Evolutionary conservation across 2,888 invertebrate genomes (phyloP).

Genomic region (Hyles lineata): DNA sequence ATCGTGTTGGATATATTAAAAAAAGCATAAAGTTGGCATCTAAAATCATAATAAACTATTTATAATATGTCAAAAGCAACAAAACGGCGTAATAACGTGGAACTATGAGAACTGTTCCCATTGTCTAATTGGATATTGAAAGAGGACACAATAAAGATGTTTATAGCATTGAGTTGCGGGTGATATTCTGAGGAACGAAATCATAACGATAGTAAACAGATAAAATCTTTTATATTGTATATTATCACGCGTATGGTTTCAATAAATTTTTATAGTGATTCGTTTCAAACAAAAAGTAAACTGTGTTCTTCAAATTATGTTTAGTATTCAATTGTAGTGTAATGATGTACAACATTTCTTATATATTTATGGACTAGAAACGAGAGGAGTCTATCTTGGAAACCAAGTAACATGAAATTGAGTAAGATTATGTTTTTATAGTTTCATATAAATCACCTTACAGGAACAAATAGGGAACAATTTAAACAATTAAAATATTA

Average conservation of each 20-base stretch:
- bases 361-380: too few species aligned
- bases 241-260: too few species aligned
- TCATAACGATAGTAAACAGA: conserved; percentile 19
- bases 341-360: too few species aligned
- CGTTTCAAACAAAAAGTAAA: neutral
- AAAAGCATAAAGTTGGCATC: conserved; percentile 28
- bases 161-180: conserved; percentile 23
- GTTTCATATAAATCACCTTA: too few species aligned
- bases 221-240: neutral
- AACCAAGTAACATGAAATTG: too few species aligned
- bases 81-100: conserved; percentile 18
- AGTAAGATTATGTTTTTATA: too few species aligned
- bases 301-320: too few species aligned
- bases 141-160: conserved; percentile 44
- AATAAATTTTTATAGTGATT: neutral
- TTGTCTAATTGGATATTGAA: conserved; percentile 49
- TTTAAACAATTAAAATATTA: too few species aligned
- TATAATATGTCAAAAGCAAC: conserved; percentile 28
- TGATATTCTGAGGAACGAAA: conserved; percentile 32
- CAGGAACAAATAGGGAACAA: too few species aligned
- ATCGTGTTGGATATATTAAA: conserved; percentile 20
- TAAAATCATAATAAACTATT: conserved; percentile 32
- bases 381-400: too few species aligned
- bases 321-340: too few species aligned
- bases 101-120: conserved; percentile 28